Evolutionary conservation across 2,113 vertebrate genomes (phyloP), one percentile per base, ranked within the genome.

Genomic region (Pelusios castaneus): DNA sequence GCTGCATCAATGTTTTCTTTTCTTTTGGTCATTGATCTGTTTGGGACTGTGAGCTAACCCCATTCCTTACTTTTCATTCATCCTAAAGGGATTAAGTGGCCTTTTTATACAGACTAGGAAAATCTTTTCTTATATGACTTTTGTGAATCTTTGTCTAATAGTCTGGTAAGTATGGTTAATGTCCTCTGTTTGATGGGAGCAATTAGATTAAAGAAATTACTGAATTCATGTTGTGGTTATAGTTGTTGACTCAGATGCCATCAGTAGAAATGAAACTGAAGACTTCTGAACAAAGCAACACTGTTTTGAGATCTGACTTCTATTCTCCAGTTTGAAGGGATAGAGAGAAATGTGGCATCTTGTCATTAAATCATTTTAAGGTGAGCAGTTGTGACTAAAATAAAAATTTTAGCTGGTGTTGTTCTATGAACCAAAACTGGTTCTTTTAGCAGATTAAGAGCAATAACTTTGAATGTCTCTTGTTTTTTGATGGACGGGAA

Each of bases 401-500:
- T 5, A 56, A 29, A 49, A 21, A 29, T 82, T 76, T 31, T 31
- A 81, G n/a, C 29, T 52, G 54, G 10, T n/a, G 22, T 2, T 4
- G 13, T 88, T 89, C 84, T 63, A 17, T 14, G 47, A 81, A 70
- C 2, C 83, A 24, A 1, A 91, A 1, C 52, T 85, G 49, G 79
- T 19, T 21, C 49, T 93, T 88, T 25, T 41, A 11, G 51, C 56
- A 79, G 24, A 58, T 45, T 47, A 83, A n/a, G 73, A 58, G 43
- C 16, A 54, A 41, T 43, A 54, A 54, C 56, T 95, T 93, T 93
- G 94, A 60, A 63, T 89, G 24, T 85, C 51, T 75, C 84, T 76
- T 38, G 89, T 94, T 75, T 95, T 79, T 49, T 54, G 95, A 88
- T 94, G 96, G 92, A 89, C 79, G 92, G 70, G 31, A 89, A 96